Conservation (phyloP, 2,797 vertebrate species). For the Kryptopterus vitreolus region DNA sequence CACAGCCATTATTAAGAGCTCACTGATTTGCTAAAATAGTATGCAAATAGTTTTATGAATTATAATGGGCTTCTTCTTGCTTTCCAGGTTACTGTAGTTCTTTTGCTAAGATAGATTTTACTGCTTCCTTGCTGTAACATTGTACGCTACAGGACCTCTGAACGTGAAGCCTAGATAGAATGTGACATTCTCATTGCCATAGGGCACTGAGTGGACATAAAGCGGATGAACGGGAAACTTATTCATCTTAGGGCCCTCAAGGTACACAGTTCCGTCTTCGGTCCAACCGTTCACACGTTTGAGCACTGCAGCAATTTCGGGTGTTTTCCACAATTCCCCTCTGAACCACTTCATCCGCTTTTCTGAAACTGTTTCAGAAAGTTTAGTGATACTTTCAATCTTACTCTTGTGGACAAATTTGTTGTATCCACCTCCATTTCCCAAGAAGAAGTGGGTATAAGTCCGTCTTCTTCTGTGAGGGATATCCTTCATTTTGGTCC, state of each 20-base stretch:
- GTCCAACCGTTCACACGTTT: constrained; percentile 79
- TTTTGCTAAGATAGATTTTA: background rate
- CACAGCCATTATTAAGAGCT: background rate
- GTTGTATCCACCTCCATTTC: constrained; percentile 65
- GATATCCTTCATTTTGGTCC: constrained; percentile 74
- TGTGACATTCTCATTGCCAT: constrained; percentile 79
- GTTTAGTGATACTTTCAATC: constrained; percentile 62
- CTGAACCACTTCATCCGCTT: constrained; percentile 69
- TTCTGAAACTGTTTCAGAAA: constrained; percentile 54
- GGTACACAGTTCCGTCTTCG: constrained; percentile 74
- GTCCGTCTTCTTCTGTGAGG: constrained; percentile 73
- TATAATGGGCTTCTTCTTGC: background rate
- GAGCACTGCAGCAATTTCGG: constrained; percentile 61
- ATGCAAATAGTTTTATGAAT: background rate
- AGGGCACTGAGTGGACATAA: constrained; percentile 71
- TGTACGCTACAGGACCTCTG: constrained; percentile 76
- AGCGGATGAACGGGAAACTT: constrained; percentile 70
- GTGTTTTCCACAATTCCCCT: constrained; percentile 68
- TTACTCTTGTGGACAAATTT: constrained; percentile 71
- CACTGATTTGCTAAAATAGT: background rate
- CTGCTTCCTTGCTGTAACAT: constrained; percentile 64
- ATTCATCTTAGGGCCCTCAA: constrained; percentile 66
- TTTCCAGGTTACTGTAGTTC: background rate
- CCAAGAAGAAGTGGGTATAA: constrained; percentile 79
- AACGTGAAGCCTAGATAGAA: constrained; percentile 84